A percentile compares a stretch with the other conserved stretches of the same genome.
These are phyloP conservation scores for Chrysolina americana DNA, from an alignment of 2,888 invertebrate genomes.

Conservation along the genomic window DNA sequence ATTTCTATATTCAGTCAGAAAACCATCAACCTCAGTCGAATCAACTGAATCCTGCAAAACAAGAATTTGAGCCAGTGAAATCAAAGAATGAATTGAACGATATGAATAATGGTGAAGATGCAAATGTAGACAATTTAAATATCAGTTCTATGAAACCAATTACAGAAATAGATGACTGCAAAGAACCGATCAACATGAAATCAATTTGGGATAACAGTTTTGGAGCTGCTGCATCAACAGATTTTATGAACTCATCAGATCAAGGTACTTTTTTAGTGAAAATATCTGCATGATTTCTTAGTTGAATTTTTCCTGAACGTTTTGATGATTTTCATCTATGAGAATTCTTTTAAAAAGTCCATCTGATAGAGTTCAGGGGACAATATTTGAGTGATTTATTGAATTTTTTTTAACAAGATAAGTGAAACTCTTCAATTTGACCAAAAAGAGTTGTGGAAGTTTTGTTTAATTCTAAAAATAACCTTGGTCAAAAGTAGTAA, in stretches of 20 bases:
- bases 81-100: slow-evolving; percentile 50
- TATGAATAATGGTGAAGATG: slow-evolving; percentile 38
- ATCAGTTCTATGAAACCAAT: slow-evolving; percentile 31
- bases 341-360: too few species aligned
- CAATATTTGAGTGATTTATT: too few species aligned
- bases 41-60: slow-evolving; percentile 43
- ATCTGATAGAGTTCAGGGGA: too few species aligned
- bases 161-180: slow-evolving; percentile 52
- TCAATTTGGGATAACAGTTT: slow-evolving; percentile 52
- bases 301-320: slow-evolving; percentile 30
- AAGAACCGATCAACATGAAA: slow-evolving; percentile 49
- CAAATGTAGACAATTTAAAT: slow-evolving; percentile 28
- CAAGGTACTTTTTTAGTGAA: slow-evolving; percentile 52
- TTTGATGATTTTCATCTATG: neutral
- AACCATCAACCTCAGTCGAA: slow-evolving; percentile 42
- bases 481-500: too few species aligned
- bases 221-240: slow-evolving; percentile 41
- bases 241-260: slow-evolving; percentile 51
- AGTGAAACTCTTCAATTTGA: too few species aligned
- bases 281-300: slow-evolving; percentile 29
- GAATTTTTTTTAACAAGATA: too few species aligned
- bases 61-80: slow-evolving; percentile 49
- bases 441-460: too few species aligned
- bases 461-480: too few species aligned
- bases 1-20: slow-evolving; percentile 36